phyloP scores from a whole-genome alignment of 2,113 vertebrate genomes.

The Pterocles burchelli region DNA sequence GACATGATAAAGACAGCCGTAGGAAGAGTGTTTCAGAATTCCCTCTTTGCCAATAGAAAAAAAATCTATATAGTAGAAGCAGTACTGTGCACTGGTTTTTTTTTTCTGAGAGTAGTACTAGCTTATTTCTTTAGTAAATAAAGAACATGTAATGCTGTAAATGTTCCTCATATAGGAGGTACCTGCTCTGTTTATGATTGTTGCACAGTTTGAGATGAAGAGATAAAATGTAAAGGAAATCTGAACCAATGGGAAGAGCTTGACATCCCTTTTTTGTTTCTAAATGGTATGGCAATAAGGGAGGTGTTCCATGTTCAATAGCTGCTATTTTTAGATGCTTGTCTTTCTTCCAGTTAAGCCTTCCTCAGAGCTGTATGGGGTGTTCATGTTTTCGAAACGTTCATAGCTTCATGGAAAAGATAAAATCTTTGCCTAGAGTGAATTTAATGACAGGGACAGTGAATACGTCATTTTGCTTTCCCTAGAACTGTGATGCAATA shows the following conservation, averaged over 20 bases:
- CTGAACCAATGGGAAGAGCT: slow-evolving; percentile 52
- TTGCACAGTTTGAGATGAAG: slow-evolving; percentile 29
- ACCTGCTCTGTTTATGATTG: slow-evolving; percentile 18
- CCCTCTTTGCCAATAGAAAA: slow-evolving; percentile 22
- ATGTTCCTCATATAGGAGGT: slow-evolving; percentile 22
- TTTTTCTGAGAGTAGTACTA: slow-evolving; percentile 16
- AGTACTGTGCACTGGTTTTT: neutral
- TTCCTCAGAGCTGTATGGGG: neutral
- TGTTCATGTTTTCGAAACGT: neutral
- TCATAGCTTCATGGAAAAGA: neutral
- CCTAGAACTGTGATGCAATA: neutral
- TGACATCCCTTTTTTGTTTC: slow-evolving; percentile 56
- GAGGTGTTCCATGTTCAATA: neutral
- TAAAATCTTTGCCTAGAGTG: neutral
- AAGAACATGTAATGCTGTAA: slow-evolving; percentile 48
- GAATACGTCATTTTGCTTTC: neutral
- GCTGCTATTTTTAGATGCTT: neutral
- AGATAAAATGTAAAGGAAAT: neutral
- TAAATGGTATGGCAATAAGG: neutral
- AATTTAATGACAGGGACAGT: neutral
- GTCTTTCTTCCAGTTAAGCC: neutral
- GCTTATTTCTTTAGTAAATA: slow-evolving; percentile 62
- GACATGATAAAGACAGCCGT: slow-evolving; percentile 5
- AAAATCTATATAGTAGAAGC: neutral
- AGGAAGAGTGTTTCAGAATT: neutral